Conservation (phyloP, 2,888 invertebrate species). For the Lithophane semibrunnea region DNA sequence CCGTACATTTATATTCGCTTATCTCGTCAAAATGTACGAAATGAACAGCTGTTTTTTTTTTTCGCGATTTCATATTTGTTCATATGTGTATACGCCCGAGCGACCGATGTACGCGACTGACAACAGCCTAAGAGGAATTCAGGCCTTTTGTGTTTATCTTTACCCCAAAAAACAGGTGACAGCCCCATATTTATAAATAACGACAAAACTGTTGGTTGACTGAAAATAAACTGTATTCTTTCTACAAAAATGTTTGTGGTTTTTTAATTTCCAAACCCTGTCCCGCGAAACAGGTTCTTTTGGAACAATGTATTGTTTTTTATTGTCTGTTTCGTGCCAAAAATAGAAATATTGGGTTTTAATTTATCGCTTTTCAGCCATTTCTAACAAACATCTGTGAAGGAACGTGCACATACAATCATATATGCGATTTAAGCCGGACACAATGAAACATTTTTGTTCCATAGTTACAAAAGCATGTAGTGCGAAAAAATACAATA, state of each 20-base stretch:
- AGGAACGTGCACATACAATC: no score
- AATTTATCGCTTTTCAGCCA: background rate
- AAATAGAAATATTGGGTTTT: conserved; percentile 18
- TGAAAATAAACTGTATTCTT: conserved; percentile 5
- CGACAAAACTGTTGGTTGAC: background rate
- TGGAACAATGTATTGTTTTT: background rate
- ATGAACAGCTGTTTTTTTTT: no score
- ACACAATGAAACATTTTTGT: background rate
- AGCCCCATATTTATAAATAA: background rate
- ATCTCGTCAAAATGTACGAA: no score
- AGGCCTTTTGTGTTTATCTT: background rate
- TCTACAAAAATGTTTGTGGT: background rate
- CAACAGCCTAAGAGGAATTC: no score
- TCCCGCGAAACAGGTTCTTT: conserved; percentile 2
- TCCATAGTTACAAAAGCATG: background rate
- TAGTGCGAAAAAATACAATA: no score
- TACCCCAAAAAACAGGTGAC: background rate
- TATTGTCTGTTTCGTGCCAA: background rate
- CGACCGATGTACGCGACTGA: no score
- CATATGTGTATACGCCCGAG: no score
- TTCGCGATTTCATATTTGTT: no score
- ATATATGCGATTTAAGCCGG: background rate
- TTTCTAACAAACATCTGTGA: background rate
- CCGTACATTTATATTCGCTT: no score
- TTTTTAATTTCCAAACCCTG: conserved; percentile 13